Evolutionary conservation across 2,797 vertebrate genomes (phyloP).

Genomic region (Hemibagrus guttatus): DNA sequence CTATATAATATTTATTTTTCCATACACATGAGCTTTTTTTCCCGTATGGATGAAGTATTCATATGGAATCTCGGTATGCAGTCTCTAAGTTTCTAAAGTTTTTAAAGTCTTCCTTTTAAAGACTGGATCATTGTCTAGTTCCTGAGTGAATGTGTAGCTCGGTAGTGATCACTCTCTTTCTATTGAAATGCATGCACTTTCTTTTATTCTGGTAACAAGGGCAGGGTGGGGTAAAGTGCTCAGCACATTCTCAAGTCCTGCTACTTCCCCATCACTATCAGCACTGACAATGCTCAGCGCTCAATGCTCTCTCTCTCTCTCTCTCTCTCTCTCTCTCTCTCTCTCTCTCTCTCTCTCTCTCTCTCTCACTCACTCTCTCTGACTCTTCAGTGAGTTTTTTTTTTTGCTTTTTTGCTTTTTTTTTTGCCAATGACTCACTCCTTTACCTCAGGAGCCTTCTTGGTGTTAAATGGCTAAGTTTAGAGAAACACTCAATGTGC

Average conservation of each 20-base stretch:
- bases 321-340: slow-evolving; percentile 37
- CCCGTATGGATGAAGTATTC: not conserved
- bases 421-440: slow-evolving; percentile 30
- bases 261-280: slow-evolving; percentile 43
- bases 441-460: not conserved
- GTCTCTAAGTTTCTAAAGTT: not conserved
- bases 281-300: slow-evolving; percentile 42
- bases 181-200: slow-evolving; percentile 45
- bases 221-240: slow-evolving; percentile 38
- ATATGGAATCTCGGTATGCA: not conserved
- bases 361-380: slow-evolving; percentile 34
- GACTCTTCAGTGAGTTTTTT: slow-evolving; percentile 29
- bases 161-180: slow-evolving; percentile 30
- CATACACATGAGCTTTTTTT: not conserved
- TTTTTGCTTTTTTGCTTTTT: not conserved
- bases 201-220: slow-evolving; percentile 46
- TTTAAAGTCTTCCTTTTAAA: slow-evolving; percentile 14
- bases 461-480: slow-evolving; percentile 1
- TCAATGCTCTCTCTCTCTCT: slow-evolving; percentile 22
- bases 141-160: slow-evolving; percentile 16
- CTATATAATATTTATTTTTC: not conserved
- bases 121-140: slow-evolving; percentile 20
- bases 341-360: slow-evolving; percentile 38
- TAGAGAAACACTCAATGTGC: not conserved
- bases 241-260: slow-evolving; percentile 17